A percentile compares a stretch with the other conserved stretches of the same genome.
phyloP scores from a whole-genome alignment of 64 coral and sea anemone genomes.

The Hydrozoanthus tunicans region DNA sequence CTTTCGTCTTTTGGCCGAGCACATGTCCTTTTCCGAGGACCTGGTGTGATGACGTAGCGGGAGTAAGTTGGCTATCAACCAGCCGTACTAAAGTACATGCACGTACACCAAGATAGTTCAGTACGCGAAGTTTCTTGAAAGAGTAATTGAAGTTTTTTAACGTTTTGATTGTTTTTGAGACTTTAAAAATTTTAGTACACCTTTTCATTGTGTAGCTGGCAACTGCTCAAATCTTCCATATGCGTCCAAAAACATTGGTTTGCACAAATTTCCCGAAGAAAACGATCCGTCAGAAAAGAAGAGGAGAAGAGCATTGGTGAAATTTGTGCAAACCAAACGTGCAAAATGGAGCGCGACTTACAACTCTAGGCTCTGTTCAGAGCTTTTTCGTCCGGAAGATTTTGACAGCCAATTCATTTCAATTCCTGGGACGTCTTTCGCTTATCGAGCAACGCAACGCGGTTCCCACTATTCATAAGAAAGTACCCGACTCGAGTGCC shows the following conservation, averaged over 20 bases:
- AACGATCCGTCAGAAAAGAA: neutral
- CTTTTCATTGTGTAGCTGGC: constrained; percentile 5
- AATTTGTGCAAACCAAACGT: neutral
- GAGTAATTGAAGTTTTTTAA: too few relatives aligned
- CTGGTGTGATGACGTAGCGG: too few relatives aligned
- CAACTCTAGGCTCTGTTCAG: neutral
- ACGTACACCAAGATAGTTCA: too few relatives aligned
- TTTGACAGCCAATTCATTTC: neutral
- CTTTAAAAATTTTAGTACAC: neutral
- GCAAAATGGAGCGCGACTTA: neutral
- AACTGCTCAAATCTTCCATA: constrained; percentile 13
- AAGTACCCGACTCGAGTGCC: neutral
- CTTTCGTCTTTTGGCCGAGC: too few relatives aligned
- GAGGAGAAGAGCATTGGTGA: neutral
- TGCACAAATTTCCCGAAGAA: constrained; percentile 27
- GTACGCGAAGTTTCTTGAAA: too few relatives aligned
- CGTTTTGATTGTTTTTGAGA: too few relatives aligned
- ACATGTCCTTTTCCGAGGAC: too few relatives aligned
- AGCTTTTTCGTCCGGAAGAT: neutral
- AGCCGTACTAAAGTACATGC: too few relatives aligned
- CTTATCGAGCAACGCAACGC: neutral
- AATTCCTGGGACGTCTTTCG: neutral
- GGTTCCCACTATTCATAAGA: neutral
- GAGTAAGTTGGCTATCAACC: too few relatives aligned
- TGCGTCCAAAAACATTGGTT: constrained; percentile 23